These are phyloP conservation scores for Holacanthella duospinosa DNA, from an alignment of 2,888 invertebrate species.

Conservation along the genomic window DNA sequence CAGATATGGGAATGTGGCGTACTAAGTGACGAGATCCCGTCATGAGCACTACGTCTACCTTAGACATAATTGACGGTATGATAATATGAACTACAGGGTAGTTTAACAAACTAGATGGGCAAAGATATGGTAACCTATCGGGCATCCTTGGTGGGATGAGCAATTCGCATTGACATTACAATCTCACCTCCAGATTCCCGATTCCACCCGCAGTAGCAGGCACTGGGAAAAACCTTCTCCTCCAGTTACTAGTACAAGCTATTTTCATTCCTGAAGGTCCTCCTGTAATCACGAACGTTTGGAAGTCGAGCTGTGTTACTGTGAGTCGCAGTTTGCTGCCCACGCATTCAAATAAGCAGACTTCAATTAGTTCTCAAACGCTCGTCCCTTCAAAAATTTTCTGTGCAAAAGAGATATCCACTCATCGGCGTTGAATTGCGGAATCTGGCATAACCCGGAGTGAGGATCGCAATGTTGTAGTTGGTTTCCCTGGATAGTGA, in stretches of 20 bases:
- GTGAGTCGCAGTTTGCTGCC: background rate
- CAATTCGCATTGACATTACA: background rate
- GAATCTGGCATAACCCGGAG: background rate
- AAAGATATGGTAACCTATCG: background rate
- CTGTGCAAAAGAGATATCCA: background rate
- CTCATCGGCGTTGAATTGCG: background rate
- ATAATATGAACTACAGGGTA: background rate
- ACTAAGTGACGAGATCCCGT: too few species aligned
- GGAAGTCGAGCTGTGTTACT: background rate
- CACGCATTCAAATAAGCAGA: background rate
- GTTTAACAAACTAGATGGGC: background rate
- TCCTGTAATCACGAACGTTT: background rate
- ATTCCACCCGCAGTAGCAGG: background rate
- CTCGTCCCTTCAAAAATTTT: background rate
- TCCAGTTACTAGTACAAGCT: too few species aligned
- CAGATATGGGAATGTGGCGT: background rate
- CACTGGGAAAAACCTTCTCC: background rate
- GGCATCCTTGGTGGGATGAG: background rate
- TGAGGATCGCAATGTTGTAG: background rate
- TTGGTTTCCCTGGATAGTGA: background rate
- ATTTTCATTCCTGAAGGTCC: background rate
- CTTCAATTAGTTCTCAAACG: background rate
- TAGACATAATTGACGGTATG: conserved; percentile 5
- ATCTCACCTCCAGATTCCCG: background rate
- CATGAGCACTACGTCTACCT: conserved; percentile 5